These are phyloP conservation scores for Cranoglanis bouderius DNA, from an alignment of 2,113 vertebrate species.

Conservation along the genomic window DNA sequence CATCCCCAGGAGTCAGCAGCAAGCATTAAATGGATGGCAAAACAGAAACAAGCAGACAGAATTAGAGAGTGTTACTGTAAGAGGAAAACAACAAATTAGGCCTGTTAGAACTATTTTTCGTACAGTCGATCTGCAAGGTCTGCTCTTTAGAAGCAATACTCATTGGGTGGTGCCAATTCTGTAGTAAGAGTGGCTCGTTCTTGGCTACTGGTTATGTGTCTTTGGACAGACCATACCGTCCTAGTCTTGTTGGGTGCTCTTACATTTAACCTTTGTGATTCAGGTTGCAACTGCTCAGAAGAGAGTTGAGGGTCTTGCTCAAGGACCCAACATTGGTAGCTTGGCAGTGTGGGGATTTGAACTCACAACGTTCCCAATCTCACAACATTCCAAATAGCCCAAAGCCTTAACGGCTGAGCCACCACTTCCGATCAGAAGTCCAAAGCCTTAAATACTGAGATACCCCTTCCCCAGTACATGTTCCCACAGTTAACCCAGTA, in stretches of 20 bases:
- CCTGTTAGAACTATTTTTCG: constrained; percentile 5
- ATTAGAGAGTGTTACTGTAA: constrained; percentile 34
- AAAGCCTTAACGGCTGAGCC: background rate
- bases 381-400: background rate
- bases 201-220: background rate
- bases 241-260: background rate
- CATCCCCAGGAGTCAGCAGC: constrained; percentile 62
- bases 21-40: constrained; percentile 63
- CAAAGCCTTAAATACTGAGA: background rate
- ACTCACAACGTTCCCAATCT: background rate
- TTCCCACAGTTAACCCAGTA: background rate
- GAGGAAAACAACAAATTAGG: constrained; percentile 29
- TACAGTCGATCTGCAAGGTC: background rate
- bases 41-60: constrained; percentile 31
- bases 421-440: background rate
- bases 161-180: background rate
- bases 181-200: background rate
- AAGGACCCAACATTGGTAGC: background rate
- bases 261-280: background rate
- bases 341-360: background rate
- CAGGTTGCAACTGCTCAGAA: background rate
- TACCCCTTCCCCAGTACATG: background rate
- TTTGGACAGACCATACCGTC: background rate
- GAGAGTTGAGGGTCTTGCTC: background rate
- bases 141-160: background rate